A percentile compares a stretch with the other conserved stretches of the same genome.
Conservation (phyloP, 2,113 vertebrate species). For the Phyllostomus discolor region DNA sequence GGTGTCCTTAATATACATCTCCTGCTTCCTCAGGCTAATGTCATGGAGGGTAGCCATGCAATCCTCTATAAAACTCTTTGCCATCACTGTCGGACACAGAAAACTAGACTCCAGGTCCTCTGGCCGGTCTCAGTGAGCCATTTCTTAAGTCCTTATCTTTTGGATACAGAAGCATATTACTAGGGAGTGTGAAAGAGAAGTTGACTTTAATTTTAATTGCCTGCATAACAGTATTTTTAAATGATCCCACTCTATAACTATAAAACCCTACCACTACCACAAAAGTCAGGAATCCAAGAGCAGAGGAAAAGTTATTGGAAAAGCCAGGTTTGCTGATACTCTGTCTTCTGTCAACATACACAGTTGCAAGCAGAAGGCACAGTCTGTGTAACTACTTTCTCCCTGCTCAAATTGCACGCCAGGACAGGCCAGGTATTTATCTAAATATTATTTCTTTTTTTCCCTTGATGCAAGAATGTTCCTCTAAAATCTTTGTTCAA, state of each 20-base stretch:
- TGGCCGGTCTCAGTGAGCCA: slow-evolving; percentile 34
- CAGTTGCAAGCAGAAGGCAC: neutral
- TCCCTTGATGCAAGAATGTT: neutral
- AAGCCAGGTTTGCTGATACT: slow-evolving; percentile 25
- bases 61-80: slow-evolving; percentile 30
- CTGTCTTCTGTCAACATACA: neutral
- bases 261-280: slow-evolving; percentile 4
- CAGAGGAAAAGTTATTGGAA: slow-evolving; percentile 55
- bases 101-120: slow-evolving; percentile 18
- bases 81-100: slow-evolving; percentile 16
- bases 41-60: slow-evolving; percentile 41
- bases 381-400: neutral
- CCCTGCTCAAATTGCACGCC: neutral
- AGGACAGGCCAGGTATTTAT: neutral
- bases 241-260: slow-evolving; percentile 55
- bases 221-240: slow-evolving; percentile 57
- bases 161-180: slow-evolving; percentile 64
- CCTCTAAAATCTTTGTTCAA: slow-evolving; percentile 34
- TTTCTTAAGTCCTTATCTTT: slow-evolving; percentile 73
- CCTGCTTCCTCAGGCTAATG: slow-evolving; percentile 12
- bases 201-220: slow-evolving; percentile 73
- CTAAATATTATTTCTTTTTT: neutral
- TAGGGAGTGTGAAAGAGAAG: slow-evolving; percentile 54
- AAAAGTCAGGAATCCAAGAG: slow-evolving; percentile 40
- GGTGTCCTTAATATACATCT: slow-evolving; percentile 45